These are phyloP conservation scores for Callospermophilus lateralis DNA, from an alignment of 2,113 vertebrate genomes.

Conservation along the genomic window DNA sequence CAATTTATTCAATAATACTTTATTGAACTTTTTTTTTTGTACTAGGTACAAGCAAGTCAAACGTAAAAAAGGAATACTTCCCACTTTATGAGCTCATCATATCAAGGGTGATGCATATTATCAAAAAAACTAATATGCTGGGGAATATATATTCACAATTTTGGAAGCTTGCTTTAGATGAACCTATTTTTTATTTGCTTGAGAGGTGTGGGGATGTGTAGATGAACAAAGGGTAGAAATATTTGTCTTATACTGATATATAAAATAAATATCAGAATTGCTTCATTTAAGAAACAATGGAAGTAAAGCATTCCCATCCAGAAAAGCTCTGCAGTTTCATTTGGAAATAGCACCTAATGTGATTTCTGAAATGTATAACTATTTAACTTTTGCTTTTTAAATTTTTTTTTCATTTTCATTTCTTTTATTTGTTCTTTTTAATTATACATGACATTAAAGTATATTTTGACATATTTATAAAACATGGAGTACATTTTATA, in stretches of 20 bases:
- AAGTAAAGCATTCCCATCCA: neutral
- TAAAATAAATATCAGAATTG: neutral
- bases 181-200: neutral
- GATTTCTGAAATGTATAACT: neutral
- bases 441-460: too few species aligned
- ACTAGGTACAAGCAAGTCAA: neutral
- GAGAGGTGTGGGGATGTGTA: neutral
- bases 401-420: neutral
- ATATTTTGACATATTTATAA: too few species aligned
- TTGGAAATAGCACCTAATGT: neutral
- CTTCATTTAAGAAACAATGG: neutral
- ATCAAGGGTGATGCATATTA: neutral
- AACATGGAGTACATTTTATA: too few species aligned
- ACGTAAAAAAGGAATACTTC: neutral
- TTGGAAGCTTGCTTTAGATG: neutral
- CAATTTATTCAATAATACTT: neutral
- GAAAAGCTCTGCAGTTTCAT: slow-evolving; percentile 22
- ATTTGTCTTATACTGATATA: neutral
- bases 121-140: neutral
- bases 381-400: slow-evolving; percentile 33
- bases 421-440: too few species aligned
- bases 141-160: neutral
- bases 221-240: neutral
- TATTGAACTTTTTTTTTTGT: neutral
- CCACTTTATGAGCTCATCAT: neutral